Evolutionary conservation across 2,888 invertebrate species (phyloP).

Genomic region (Trissolcus brochymenae): DNA sequence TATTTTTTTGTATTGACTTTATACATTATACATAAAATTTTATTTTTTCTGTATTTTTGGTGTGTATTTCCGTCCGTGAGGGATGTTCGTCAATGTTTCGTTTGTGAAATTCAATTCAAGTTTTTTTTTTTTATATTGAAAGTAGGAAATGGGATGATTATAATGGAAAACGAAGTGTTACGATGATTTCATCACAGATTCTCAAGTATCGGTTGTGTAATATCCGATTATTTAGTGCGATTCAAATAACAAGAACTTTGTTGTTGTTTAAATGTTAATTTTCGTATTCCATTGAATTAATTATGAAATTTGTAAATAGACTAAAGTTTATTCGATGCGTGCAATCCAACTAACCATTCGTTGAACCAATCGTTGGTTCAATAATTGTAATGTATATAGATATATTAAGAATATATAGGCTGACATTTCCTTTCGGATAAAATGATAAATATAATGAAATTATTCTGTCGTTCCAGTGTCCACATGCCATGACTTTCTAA

Average conservation of each 20-base stretch:
- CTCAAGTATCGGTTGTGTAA: conserved; percentile 8
- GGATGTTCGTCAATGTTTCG: background rate
- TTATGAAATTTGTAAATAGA: conserved; percentile 3
- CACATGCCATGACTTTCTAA: conserved; percentile 39
- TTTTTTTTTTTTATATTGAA: conserved; percentile 25
- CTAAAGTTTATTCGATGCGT: background rate
- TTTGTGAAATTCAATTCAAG: conserved; percentile 6
- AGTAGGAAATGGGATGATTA: conserved; percentile 17
- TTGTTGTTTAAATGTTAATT: background rate
- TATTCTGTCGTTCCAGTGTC: conserved; percentile 37
- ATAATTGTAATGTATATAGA: conserved; percentile 26
- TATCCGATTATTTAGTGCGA: conserved; percentile 22
- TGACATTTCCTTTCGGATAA: conserved; percentile 20
- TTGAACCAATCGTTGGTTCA: no score
- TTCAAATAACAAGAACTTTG: background rate
- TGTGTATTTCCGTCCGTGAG: conserved; percentile 1
- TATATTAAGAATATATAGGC: conserved; percentile 11
- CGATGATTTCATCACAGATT: conserved; percentile 35
- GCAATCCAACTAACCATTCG: no score
- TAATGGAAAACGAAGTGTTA: conserved; percentile 11
- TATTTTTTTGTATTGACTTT: no score
- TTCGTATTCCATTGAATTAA: conserved; percentile 4
- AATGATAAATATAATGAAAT: conserved; percentile 28
- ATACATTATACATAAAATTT: no score
- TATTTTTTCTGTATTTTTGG: conserved; percentile 5